Evolutionary conservation across 2,888 invertebrate genomes (phyloP).

Genomic region (Tiliacea citrago): DNA sequence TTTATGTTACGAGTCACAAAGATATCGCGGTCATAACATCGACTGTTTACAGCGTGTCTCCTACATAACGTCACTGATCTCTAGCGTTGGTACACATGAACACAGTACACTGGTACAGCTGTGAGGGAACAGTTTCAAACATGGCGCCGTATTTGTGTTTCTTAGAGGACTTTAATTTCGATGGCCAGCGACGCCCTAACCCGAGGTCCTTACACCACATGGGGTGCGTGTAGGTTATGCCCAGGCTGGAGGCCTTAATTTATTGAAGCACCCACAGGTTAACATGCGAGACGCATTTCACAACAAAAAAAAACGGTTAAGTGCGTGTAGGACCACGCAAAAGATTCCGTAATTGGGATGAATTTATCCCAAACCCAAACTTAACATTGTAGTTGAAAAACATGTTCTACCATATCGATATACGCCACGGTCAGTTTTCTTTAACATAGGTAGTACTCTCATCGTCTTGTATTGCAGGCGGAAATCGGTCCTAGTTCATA

Average conservation of each 20-base stretch:
- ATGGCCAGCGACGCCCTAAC: neutral
- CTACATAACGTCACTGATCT: conserved; percentile 10
- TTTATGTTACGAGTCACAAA: conserved; percentile 37
- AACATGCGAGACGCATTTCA: no score
- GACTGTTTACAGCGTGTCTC: conserved; percentile 17
- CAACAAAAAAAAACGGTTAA: no score
- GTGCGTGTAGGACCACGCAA: no score
- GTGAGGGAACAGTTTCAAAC: conserved; percentile 16
- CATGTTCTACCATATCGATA: no score
- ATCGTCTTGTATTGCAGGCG: neutral
- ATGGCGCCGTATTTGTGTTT: conserved; percentile 21
- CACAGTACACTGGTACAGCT: neutral
- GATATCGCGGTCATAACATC: conserved; percentile 10
- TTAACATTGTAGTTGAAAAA: no score
- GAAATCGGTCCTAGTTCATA: neutral
- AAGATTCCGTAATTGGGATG: no score
- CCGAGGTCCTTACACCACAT: no score
- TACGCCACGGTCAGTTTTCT: no score
- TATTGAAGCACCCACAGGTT: no score
- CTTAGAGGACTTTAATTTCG: conserved; percentile 22
- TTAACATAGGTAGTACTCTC: neutral
- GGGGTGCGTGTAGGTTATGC: no score
- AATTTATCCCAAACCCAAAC: no score
- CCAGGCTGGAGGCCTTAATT: no score
- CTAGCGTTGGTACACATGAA: neutral